These are phyloP conservation scores for Vireo altiloquus DNA, from an alignment of 2,113 vertebrate genomes.

Conservation along the genomic window DNA sequence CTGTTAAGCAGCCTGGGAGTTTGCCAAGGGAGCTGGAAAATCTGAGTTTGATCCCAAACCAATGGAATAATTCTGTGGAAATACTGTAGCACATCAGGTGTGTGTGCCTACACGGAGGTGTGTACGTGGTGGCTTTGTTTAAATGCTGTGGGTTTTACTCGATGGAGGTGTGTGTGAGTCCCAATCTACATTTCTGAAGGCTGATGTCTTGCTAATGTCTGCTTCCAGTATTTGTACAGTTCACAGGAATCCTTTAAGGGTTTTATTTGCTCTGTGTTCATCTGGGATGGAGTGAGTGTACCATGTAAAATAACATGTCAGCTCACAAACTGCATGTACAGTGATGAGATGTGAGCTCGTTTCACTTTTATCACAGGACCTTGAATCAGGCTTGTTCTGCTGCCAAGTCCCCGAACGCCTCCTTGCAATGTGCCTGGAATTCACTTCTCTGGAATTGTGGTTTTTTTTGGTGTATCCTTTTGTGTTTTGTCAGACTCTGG, in stretches of 20 bases:
- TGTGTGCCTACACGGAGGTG: accelerated
- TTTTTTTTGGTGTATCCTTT: neutral
- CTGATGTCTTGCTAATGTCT: neutral
- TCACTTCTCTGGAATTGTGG: neutral
- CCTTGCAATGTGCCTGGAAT: slow-evolving; percentile 32
- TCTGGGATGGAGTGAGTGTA: slow-evolving; percentile 43
- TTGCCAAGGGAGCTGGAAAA: neutral
- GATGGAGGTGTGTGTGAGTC: neutral
- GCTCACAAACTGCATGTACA: slow-evolving; percentile 36
- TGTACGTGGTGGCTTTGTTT: accelerated
- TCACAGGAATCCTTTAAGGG: slow-evolving; percentile 52
- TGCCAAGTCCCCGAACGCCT: neutral
- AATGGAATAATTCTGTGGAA: neutral
- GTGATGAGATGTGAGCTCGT: neutral
- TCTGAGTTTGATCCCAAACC: neutral
- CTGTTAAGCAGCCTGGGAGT: neutral
- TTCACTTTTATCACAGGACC: slow-evolving; percentile 26
- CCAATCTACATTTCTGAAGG: slow-evolving; percentile 43
- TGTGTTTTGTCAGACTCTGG: neutral
- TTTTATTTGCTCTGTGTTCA: slow-evolving; percentile 58
- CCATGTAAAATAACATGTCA: slow-evolving; percentile 55
- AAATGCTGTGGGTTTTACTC: neutral
- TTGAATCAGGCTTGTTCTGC: slow-evolving; percentile 31
- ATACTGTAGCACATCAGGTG: accelerated
- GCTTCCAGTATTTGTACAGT: slow-evolving; percentile 5